Evolutionary conservation across 1,140 invertebrate genomes (phyloP), one percentile per base, ranked within the genome.

Genomic region (Saccostrea cuccullata): DNA sequence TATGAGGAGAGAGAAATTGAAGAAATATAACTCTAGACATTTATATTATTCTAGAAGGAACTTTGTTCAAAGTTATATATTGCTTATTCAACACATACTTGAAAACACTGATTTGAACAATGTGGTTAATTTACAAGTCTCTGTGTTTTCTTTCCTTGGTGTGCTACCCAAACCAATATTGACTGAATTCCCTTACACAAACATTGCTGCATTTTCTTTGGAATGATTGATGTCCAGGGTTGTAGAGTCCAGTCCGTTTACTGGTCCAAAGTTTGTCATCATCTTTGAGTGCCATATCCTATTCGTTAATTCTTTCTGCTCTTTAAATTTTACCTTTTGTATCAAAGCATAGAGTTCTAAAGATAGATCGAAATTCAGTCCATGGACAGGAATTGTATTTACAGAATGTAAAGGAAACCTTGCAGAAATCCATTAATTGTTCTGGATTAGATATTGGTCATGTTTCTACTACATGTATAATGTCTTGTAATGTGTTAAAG

Each of bases 91-190:
- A 17, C 60, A 67, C 23, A 23, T 67, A 23, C 6, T 67, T 67
- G 60, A 23, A 67, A n/a, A 67, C 60, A 67, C 20, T 23, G 60
- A 8, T 67, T 23, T 67, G 0, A 67, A 67, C 23, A 67, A 67
- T 67, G 23, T 67, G 20, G 17, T 67, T 67, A 23, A 67, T 67
- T 8, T 67, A 67, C 60, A 20, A 67, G 60, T 23, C 60, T 67
- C 60, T 23, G 8, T 67, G 60, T 67, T 20, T 23, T 67, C 20
- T 67, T 67, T 8, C 60, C n/a, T n/a, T 5, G 2, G 60, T 67
- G 60, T 67, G 60, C 60, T n/a, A 23, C 60, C 60, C 60, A 67
- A 67, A 67, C 23, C 60, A 67, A 67, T 67, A n/a, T 67, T 67
- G 60, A 23, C 23, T 67, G 60, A 20, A 20, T 20, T 23, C 6